These are phyloP conservation scores for Simalia tracyae DNA, from an alignment of 2,797 vertebrate species.

Conservation along the genomic window DNA sequence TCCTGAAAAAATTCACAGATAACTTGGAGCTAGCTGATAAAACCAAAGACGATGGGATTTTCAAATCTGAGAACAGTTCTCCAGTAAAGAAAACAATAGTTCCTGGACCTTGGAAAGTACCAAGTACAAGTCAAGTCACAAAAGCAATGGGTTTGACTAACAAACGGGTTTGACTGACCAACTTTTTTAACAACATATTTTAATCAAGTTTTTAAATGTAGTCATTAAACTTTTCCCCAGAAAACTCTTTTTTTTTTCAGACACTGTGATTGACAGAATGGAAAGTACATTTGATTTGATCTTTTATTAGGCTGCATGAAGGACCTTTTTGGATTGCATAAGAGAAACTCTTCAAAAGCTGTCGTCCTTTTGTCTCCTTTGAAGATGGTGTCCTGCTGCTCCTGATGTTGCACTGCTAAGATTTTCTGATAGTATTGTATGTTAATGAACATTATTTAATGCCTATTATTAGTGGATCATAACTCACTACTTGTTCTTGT, in stretches of 20 bases:
- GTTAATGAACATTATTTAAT: constrained; percentile 59
- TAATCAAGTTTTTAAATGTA: constrained; percentile 24
- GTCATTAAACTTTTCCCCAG: constrained; percentile 41
- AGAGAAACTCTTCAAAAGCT: constrained; percentile 45
- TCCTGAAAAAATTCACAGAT: constrained; percentile 59
- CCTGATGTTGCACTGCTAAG: constrained; percentile 50
- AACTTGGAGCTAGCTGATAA: constrained; percentile 65
- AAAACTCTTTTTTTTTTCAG: constrained; percentile 21
- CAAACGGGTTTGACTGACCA: constrained; percentile 61
- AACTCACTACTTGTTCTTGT: constrained; percentile 56
- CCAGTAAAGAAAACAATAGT: constrained; percentile 82
- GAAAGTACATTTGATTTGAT: constrained; percentile 48
- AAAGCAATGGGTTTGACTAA: constrained; percentile 49
- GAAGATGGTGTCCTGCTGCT: constrained; percentile 54
- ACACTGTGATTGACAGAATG: constrained; percentile 36
- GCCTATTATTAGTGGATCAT: constrained; percentile 58
- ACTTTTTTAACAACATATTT: constrained; percentile 13
- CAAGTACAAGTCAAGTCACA: constrained; percentile 79
- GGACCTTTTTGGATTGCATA: constrained; percentile 61
- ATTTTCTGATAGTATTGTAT: constrained; percentile 46
- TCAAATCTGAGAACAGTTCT: constrained; percentile 66
- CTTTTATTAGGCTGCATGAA: constrained; percentile 64
- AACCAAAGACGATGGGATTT: constrained; percentile 68
- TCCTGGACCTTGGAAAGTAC: constrained; percentile 95
- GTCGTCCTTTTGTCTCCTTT: constrained; percentile 38